phyloP scores from a whole-genome alignment of 2,113 vertebrate genomes.

The Merops nubicus region DNA sequence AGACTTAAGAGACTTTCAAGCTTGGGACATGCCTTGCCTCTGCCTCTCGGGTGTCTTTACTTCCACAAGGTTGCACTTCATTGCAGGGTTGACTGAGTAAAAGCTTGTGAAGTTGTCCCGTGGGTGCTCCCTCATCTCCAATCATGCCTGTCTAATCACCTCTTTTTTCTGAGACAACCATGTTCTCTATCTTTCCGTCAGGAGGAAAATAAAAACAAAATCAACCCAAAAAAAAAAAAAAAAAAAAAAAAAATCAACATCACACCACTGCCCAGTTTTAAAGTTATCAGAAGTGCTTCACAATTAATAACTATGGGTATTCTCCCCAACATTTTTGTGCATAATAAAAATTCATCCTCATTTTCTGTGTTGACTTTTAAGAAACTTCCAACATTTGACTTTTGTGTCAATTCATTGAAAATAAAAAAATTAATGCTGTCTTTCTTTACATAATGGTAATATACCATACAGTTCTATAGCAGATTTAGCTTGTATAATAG shows the following conservation, averaged over 20 bases:
- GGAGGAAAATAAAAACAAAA: neutral
- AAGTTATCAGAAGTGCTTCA: neutral
- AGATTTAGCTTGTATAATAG: neutral
- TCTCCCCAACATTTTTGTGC: neutral
- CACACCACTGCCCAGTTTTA: neutral
- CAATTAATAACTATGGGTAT: neutral
- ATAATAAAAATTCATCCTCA: neutral
- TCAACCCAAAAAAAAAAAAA: neutral
- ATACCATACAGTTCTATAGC: neutral
- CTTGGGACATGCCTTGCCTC: neutral
- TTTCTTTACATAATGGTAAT: neutral
- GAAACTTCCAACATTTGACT: neutral
- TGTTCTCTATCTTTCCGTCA: constrained; percentile 31
- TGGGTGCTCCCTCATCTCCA: constrained; percentile 50
- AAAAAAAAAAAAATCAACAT: neutral
- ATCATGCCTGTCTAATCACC: constrained; percentile 60
- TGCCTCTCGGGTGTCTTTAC: constrained; percentile 51
- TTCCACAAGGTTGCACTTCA: constrained; percentile 65
- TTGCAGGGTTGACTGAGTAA: constrained; percentile 53
- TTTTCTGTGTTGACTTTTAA: neutral
- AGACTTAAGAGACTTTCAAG: neutral
- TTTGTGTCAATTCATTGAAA: neutral
- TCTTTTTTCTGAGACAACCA: constrained; percentile 22
- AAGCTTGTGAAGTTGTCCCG: constrained; percentile 37
- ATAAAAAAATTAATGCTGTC: neutral